Evolutionary conservation across 2,888 invertebrate genomes (phyloP).

Genomic region (Ectemnius continuus): DNA sequence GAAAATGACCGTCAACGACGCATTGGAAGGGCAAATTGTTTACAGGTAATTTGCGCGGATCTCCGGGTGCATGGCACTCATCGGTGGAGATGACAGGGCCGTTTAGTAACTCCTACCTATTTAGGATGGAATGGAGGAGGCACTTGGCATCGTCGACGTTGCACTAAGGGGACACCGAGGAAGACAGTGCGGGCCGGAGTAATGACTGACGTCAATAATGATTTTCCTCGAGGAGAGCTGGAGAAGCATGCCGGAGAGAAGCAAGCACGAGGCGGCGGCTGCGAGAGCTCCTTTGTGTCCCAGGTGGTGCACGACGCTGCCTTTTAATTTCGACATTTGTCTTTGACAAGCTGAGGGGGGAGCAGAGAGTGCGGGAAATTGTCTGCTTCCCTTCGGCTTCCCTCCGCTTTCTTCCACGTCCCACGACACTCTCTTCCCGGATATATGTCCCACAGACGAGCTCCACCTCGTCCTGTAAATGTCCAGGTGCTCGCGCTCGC

Average conservation of each 20-base stretch:
- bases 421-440: neutral
- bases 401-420: neutral
- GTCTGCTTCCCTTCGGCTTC: slow-evolving; percentile 29
- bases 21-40: no score
- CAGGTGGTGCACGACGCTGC: slow-evolving; percentile 28
- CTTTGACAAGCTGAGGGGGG: slow-evolving; percentile 48
- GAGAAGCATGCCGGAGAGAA: slow-evolving; percentile 3
- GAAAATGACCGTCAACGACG: no score
- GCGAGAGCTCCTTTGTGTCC: slow-evolving; percentile 8
- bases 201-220: slow-evolving; percentile 27
- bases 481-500: neutral
- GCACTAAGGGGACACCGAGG: slow-evolving; percentile 2
- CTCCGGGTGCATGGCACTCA: no score
- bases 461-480: neutral
- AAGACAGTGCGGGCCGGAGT: neutral
- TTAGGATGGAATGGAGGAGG: neutral
- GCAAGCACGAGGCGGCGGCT: no score
- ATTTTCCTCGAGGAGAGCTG: slow-evolving; percentile 15
- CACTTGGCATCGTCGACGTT: slow-evolving; percentile 7
- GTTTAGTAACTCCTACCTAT: neutral
- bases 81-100: no score
- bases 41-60: no score
- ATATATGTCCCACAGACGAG: neutral
- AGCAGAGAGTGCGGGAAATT: slow-evolving; percentile 42
- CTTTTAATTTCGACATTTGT: slow-evolving; percentile 59